These are phyloP conservation scores for Morbakka virulenta DNA, from an alignment of 30 jellyfish, hydroid and myxozoan species.

Conservation along the genomic window DNA sequence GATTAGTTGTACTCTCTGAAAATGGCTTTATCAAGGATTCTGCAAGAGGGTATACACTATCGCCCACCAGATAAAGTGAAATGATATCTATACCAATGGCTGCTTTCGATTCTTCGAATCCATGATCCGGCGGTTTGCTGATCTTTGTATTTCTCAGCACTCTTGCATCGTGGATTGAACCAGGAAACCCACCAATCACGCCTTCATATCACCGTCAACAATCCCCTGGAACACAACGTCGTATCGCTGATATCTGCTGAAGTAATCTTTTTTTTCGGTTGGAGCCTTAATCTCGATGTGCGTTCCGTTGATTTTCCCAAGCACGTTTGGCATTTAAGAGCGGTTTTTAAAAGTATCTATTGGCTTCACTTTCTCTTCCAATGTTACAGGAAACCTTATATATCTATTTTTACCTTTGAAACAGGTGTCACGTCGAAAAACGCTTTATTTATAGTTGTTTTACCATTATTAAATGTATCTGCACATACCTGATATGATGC, in stretches of 20 bases:
- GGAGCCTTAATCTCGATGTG: slow-evolving; percentile 28
- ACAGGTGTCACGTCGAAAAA: too few relatives aligned
- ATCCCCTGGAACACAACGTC: slow-evolving; percentile 7
- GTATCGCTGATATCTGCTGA: slow-evolving; percentile 11
- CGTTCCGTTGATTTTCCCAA: slow-evolving; percentile 34
- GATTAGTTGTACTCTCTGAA: slow-evolving; percentile 3
- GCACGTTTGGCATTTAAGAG: slow-evolving; percentile 30
- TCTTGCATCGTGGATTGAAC: too few relatives aligned
- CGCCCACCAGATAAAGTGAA: slow-evolving; percentile 22
- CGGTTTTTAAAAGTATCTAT: slow-evolving; percentile 12
- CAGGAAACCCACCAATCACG: too few relatives aligned
- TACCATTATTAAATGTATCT: too few relatives aligned
- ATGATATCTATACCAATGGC: neutral
- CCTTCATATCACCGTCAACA: neutral
- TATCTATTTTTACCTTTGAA: too few relatives aligned
- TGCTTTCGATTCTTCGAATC: slow-evolving; percentile 5
- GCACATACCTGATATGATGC: too few relatives aligned
- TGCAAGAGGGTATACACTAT: slow-evolving; percentile 19
- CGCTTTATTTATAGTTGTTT: too few relatives aligned
- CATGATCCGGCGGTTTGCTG: neutral
- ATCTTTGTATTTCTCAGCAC: too few relatives aligned
- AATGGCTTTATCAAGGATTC: slow-evolving; percentile 12
- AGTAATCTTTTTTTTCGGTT: slow-evolving; percentile 12
- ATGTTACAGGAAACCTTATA: too few relatives aligned
- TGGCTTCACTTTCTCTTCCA: too few relatives aligned